phyloP scores from a whole-genome alignment of 2,888 invertebrate genomes.

The Molanna angustata region DNA sequence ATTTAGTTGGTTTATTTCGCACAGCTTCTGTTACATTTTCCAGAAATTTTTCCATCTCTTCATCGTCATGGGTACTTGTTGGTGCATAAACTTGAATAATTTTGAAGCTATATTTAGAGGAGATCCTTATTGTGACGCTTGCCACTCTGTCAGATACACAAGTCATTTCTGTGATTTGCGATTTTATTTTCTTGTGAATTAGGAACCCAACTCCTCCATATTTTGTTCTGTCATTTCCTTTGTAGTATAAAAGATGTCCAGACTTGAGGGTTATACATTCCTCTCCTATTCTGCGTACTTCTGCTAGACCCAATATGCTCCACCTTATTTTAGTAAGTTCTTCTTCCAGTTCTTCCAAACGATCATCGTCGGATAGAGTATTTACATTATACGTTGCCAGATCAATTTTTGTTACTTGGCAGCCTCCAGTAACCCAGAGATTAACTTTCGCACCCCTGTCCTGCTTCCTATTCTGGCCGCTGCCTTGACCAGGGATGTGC shows the following conservation, averaged over 20 bases:
- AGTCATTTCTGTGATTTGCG: conserved; percentile 1
- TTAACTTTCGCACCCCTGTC: no score
- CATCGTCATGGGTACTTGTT: not conserved
- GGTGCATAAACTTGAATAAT: not conserved
- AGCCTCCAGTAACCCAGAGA: no score
- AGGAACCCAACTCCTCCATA: conserved; percentile 4
- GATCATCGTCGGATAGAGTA: no score
- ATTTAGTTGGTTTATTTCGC: not conserved
- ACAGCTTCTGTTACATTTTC: not conserved
- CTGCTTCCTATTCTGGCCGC: no score
- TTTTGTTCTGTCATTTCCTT: conserved; percentile 3
- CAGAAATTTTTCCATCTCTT: not conserved
- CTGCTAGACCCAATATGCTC: conserved; percentile 5
- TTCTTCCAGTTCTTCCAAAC: no score
- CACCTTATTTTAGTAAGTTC: no score
- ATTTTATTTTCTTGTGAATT: conserved; percentile 3
- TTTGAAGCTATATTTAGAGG: not conserved
- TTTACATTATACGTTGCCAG: no score
- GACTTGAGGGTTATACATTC: not conserved
- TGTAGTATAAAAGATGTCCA: conserved; percentile 2
- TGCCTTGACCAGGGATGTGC: no score
- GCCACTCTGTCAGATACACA: conserved; percentile 1
- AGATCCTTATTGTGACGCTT: not conserved
- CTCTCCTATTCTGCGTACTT: conserved; percentile 2
- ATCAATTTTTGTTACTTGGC: no score